Evolutionary conservation across 1,140 invertebrate species (phyloP), one percentile per base, ranked within the genome.

Genomic region (Drosophila subpulchrella): DNA sequence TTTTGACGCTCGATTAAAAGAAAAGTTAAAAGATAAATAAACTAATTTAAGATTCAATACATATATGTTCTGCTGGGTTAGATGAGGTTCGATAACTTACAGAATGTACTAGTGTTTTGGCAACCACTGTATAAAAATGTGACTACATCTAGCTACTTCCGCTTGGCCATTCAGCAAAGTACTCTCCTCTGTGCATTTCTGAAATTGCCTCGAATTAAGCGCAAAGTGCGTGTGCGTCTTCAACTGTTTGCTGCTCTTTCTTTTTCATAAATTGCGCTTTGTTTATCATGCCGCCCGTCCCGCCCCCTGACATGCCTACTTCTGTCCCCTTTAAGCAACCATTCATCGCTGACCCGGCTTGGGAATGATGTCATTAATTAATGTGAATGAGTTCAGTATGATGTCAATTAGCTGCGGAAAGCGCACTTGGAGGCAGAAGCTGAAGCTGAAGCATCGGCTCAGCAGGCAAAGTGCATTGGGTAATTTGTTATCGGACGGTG

Each of bases 361-460:
- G 65, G 59, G 80, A 75, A 89, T 89, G 84, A 89, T 89, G 84
- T 89, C 84, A 89, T 89, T 89, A 89, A 89, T 89, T 89, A 89
- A 89, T 89, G 84, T 89, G 84, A 89, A 89, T 89, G 84, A 89
- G 84, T 89, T 89, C 84, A 89, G 84, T 89, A 89, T 89, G 84
- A 89, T 89, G 84, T 89, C 84, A 89, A 89, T 89, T 89, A 89
- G 84, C 84, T 88, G 83, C 84, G 83, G 83, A 84, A 88, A 89
- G 74, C 77, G 84, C 73, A 89, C 84, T 88, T 75, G 80, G 66
- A 71, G 83, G 55, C 36, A 41, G 8, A 27, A 73, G 51, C 48
- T 47, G 13, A 47, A 20, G 32, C 39, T 34, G 58, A 32, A 75
- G 53, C 42, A 38, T 10, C 11, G 38, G 53, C 53, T 63, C 47